Conservation (phyloP, 2,797 vertebrate species). For the Benthosema pterotum region DNA sequence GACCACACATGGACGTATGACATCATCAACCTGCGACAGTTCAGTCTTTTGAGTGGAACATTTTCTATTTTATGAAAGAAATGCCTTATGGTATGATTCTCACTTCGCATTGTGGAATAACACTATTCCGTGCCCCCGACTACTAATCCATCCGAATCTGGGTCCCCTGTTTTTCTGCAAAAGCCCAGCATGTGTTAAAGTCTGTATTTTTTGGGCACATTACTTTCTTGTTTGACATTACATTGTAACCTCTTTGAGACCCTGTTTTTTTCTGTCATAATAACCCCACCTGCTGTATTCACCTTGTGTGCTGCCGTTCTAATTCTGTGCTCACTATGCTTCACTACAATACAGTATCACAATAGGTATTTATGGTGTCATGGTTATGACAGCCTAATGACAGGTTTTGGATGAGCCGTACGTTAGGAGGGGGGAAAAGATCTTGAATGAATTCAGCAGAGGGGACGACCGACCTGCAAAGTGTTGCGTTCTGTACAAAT, state of each 20-base stretch:
- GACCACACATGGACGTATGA: no score
- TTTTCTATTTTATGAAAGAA: no score
- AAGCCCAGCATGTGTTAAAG: conserved; percentile 1
- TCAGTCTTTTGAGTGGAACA: no score
- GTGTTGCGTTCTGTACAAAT: conserved; percentile 60
- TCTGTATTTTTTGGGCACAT: no score
- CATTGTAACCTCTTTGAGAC: conserved; percentile 22
- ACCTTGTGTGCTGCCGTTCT: conserved; percentile 26
- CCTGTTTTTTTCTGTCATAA: conserved; percentile 33
- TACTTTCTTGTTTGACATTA: not conserved
- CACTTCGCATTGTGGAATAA: no score
- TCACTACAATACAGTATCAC: conserved; percentile 34
- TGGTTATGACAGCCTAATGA: conserved; percentile 27
- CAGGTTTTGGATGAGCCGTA: conserved; percentile 32
- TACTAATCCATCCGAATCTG: conserved; percentile 4
- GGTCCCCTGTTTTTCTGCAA: conserved; percentile 10
- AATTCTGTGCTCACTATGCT: conserved; percentile 12
- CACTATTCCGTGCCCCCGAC: not conserved
- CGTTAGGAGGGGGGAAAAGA: conserved; percentile 13
- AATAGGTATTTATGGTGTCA: conserved; percentile 31
- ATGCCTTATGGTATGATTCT: not conserved
- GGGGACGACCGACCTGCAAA: no score
- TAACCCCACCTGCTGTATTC: conserved; percentile 20
- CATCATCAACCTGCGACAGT: no score
- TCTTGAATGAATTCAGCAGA: no score